A percentile compares a stretch with the other conserved stretches of the same genome.
phyloP scores from a whole-genome alignment of 2,888 invertebrate genomes.

The Clunio marinus region DNA sequence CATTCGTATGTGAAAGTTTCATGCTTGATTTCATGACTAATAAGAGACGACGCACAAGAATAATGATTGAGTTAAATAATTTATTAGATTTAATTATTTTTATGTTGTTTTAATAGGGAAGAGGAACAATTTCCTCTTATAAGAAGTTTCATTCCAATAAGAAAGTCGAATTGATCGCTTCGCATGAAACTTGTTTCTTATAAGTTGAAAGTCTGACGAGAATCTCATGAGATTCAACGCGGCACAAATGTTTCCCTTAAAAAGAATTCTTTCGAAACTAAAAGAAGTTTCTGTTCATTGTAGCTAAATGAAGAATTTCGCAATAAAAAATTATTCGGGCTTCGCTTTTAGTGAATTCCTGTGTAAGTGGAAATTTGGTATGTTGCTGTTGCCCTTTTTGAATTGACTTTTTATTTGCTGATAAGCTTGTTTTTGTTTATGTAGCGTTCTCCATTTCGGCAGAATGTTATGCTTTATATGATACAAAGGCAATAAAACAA shows the following conservation, averaged over 20 bases:
- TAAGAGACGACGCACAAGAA: too few relatives aligned
- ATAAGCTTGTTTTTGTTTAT: constrained; percentile 14
- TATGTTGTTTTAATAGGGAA: too few relatives aligned
- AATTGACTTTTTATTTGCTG: constrained; percentile 36
- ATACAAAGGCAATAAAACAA: constrained; percentile 36
- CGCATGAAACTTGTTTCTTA: background rate
- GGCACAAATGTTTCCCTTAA: background rate
- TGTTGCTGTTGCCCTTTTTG: background rate
- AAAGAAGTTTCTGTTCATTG: background rate
- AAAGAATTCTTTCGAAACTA: background rate
- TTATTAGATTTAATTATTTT: background rate
- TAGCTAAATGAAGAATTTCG: background rate
- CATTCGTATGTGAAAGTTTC: background rate
- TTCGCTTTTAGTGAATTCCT: constrained; percentile 2
- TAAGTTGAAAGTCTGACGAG: too few relatives aligned
- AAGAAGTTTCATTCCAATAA: background rate
- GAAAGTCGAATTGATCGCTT: background rate
- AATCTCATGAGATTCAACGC: background rate
- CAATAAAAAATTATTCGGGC: constrained; percentile 12
- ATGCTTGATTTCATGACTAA: background rate
- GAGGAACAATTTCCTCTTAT: background rate
- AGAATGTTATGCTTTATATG: constrained; percentile 29
- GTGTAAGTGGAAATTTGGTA: background rate
- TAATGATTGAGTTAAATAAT: background rate
- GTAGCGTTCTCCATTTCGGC: background rate